phyloP scores from a whole-genome alignment of 2,888 invertebrate species.

The Caenorhabditis doughertyi region DNA sequence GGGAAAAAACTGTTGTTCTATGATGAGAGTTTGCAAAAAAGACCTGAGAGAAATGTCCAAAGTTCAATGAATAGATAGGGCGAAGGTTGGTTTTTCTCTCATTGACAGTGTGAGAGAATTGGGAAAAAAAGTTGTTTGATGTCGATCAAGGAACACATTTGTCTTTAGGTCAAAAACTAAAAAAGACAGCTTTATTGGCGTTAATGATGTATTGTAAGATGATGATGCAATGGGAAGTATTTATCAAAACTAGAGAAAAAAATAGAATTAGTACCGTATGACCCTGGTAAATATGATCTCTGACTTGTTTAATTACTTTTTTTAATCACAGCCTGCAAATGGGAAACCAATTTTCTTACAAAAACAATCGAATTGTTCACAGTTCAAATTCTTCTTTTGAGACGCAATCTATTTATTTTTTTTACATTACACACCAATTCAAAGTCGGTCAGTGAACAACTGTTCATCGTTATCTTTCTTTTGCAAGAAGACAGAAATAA shows the following conservation, averaged over 20 bases:
- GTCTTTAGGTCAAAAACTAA: background rate
- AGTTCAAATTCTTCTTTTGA: background rate
- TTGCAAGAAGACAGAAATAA: background rate
- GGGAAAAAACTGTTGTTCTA: conserved; percentile 5
- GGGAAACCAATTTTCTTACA: background rate
- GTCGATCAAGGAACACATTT: conserved; percentile 29
- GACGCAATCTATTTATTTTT: too few species aligned
- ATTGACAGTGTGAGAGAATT: background rate
- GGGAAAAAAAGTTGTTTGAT: conserved; percentile 18
- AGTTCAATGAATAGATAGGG: conserved; percentile 29
- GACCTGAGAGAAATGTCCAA: conserved; percentile 17
- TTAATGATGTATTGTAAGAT: too few species aligned
- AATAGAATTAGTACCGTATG: background rate
- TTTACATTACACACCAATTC: background rate
- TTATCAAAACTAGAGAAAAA: too few species aligned
- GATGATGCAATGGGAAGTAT: too few species aligned
- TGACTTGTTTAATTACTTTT: background rate
- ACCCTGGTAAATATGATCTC: conserved; percentile 3
- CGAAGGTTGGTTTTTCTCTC: conserved; percentile 23
- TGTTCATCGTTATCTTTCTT: conserved; percentile 2
- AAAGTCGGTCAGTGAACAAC: conserved; percentile 35
- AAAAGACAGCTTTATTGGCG: background rate
- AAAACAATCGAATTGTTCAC: background rate
- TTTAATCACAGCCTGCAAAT: background rate
- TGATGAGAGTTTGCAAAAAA: conserved; percentile 16